Percentiles rank a stretch among this genome's conserved stretches.
Evolutionary conservation across 2,797 vertebrate species (phyloP).

Genomic region (Peromyscus melanophrys): DNA sequence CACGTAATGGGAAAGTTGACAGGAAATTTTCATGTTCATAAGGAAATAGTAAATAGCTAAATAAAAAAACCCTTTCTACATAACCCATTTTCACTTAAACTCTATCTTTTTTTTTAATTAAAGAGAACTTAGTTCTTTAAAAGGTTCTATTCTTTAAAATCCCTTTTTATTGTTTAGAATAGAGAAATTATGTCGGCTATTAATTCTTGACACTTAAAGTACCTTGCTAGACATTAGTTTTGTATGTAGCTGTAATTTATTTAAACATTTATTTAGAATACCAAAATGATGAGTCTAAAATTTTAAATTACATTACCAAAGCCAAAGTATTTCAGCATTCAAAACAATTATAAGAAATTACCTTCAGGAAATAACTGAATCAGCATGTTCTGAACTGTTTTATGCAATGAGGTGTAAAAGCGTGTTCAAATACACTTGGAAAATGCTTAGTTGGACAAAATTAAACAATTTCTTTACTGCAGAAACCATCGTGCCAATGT

Average conservation of each 20-base stretch:
- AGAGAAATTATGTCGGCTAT: constrained; percentile 23
- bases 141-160: constrained; percentile 15
- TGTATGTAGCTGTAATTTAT: constrained; percentile 41
- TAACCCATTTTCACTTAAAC: constrained; percentile 54
- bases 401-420: background rate
- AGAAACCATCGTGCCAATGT: background rate
- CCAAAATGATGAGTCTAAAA: constrained; percentile 34
- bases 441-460: constrained; percentile 57
- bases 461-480: constrained; percentile 31
- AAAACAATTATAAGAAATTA: constrained; percentile 51
- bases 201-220: background rate
- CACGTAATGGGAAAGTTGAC: background rate
- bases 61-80: constrained; percentile 51
- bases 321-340: constrained; percentile 43
- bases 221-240: constrained; percentile 19
- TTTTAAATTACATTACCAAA: constrained; percentile 65
- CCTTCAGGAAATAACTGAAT: constrained; percentile 30
- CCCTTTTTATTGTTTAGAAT: background rate
- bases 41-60: background rate
- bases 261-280: constrained; percentile 60
- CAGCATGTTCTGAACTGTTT: constrained; percentile 30
- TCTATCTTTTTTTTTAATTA: constrained; percentile 34
- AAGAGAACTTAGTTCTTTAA: constrained; percentile 29
- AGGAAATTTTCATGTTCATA: constrained; percentile 12
- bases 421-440: background rate